Percentiles rank a stretch among this genome's conserved stretches.
Evolutionary conservation across 2,113 vertebrate genomes (phyloP).

Genomic region (Chaetodon trifascialis): DNA sequence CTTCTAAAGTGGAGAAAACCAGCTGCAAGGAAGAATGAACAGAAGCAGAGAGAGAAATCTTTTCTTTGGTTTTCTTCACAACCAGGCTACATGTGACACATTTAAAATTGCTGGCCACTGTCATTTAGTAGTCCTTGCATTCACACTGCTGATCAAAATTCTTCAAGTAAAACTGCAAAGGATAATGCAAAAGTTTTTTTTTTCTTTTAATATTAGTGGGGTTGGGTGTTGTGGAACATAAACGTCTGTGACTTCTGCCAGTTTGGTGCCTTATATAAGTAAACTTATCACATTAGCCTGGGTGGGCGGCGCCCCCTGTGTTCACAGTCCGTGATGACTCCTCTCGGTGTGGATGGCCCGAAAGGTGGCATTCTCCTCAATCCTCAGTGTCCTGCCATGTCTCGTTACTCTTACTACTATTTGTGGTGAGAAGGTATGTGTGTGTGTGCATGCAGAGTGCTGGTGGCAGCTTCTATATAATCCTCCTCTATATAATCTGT

Average conservation of each 20-base stretch:
- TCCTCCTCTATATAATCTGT: background rate
- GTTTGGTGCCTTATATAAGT: background rate
- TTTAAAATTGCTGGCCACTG: background rate
- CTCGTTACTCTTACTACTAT: too few species aligned
- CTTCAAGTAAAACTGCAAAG: background rate
- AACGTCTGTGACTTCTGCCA: background rate
- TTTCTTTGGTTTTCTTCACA: background rate
- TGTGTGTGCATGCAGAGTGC: too few species aligned
- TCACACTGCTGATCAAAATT: background rate
- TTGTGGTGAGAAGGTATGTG: too few species aligned
- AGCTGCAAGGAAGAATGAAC: conserved; percentile 3
- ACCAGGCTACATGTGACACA: background rate
- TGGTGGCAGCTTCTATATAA: too few species aligned
- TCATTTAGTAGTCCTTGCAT: conserved; percentile 5
- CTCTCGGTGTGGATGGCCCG: too few species aligned
- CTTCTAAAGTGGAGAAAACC: conserved; percentile 13
- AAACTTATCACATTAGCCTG: background rate
- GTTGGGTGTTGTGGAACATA: background rate
- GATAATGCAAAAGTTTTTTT: background rate
- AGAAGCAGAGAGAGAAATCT: background rate
- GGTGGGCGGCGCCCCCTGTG: too few species aligned
- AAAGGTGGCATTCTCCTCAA: too few species aligned
- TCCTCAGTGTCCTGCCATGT: too few species aligned
- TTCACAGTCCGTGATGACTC: too few species aligned
- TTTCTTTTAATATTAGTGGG: background rate